These are phyloP conservation scores for Sorex maritimensis DNA, from an alignment of 2,797 vertebrate species.

Conservation along the genomic window DNA sequence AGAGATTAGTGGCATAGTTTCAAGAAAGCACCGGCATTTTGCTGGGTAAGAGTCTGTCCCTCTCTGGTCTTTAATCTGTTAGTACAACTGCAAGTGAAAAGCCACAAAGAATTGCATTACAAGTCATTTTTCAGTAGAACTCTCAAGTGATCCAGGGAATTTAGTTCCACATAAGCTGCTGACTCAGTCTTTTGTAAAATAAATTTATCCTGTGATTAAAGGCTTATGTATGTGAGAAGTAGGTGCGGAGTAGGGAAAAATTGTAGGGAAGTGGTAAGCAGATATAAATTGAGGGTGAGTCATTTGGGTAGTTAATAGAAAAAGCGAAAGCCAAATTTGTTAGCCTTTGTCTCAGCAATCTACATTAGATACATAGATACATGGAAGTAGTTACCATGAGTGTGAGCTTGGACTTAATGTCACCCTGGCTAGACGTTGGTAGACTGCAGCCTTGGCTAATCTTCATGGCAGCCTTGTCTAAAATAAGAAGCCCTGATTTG, in stretches of 20 bases:
- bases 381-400: not conserved
- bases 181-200: constrained; percentile 59
- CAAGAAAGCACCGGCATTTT: constrained; percentile 60
- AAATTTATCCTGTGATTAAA: constrained; percentile 66
- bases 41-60: not conserved
- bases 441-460: not conserved
- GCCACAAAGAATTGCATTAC: constrained; percentile 72
- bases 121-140: constrained; percentile 44
- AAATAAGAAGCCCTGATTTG: not conserved
- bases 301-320: constrained; percentile 55
- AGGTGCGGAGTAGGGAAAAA: not conserved
- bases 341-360: constrained; percentile 34
- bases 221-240: not conserved
- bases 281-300: constrained; percentile 36
- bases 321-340: not conserved
- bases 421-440: not conserved
- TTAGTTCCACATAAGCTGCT: constrained; percentile 25
- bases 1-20: constrained; percentile 69
- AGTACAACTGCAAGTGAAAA: constrained; percentile 81
- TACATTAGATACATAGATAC: not conserved
- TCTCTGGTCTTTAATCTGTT: constrained; percentile 78
- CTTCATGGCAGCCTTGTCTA: not conserved
- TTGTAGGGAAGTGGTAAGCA: constrained; percentile 4
- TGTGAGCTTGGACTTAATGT: not conserved
- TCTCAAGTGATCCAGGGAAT: constrained; percentile 29